A percentile compares a stretch with the other conserved stretches of the same genome.
Conservation (phyloP, 1,140 invertebrate genomes). For the Nixonia krombeini region DNA sequence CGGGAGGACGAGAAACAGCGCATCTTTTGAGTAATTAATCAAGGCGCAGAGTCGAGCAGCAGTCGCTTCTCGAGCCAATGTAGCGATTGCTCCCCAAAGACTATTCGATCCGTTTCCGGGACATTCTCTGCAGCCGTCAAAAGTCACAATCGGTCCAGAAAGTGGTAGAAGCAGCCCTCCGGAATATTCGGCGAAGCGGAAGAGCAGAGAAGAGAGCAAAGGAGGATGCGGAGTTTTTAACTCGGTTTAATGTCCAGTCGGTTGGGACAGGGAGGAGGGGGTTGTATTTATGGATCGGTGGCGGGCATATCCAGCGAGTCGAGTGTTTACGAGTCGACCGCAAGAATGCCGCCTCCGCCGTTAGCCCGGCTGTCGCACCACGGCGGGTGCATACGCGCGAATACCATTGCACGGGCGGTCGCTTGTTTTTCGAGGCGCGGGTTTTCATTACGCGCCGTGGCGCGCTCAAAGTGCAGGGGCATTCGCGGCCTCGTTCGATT, state of each 20-base stretch:
- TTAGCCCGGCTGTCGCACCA: conserved; percentile 32
- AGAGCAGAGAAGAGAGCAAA: conserved; percentile 28
- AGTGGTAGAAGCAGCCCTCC: no score
- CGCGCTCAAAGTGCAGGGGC: conserved; percentile 49
- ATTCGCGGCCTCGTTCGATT: conserved; percentile 44
- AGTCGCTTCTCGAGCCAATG: no score
- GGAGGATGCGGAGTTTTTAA: conserved; percentile 63
- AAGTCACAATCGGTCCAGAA: neutral
- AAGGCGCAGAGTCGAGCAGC: no score
- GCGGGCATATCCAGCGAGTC: conserved; percentile 36
- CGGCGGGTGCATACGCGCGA: conserved; percentile 15
- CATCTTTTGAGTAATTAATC: no score
- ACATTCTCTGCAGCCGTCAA: no score
- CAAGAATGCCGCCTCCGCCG: conserved; percentile 61
- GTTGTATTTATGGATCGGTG: conserved; percentile 57
- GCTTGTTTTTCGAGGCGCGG: conserved; percentile 62
- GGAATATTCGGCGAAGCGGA: no score
- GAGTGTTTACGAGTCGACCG: conserved; percentile 60
- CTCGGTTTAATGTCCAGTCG: conserved; percentile 55
- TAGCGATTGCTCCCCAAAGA: no score
- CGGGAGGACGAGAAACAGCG: no score
- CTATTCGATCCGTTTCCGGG: no score
- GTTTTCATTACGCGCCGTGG: conserved; percentile 66
- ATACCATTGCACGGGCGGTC: conserved; percentile 35
- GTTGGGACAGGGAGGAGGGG: conserved; percentile 19